phyloP scores from a whole-genome alignment of 2,113 vertebrate species.

The Oryzias curvinotus region DNA sequence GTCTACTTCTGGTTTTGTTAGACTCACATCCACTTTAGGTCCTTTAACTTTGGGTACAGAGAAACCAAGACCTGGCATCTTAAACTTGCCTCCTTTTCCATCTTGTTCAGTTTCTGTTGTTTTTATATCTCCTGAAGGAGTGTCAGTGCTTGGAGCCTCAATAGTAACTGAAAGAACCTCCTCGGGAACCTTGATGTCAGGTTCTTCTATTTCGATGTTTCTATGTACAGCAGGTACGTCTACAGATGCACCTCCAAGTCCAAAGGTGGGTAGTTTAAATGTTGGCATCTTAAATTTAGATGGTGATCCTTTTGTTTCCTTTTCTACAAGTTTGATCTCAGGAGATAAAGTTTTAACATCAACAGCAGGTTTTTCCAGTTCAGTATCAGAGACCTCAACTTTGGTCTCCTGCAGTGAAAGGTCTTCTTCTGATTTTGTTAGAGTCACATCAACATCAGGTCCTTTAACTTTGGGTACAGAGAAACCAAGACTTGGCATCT shows the following conservation, averaged over 20 bases:
- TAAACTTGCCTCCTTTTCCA: conserved; percentile 15
- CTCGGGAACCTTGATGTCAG: no score
- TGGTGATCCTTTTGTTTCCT: neutral
- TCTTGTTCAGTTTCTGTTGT: neutral
- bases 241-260: neutral
- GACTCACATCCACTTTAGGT: conserved; percentile 20
- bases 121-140: conserved; percentile 14
- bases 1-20: conserved; percentile 22
- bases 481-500: conserved; percentile 41
- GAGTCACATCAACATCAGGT: conserved; percentile 18
- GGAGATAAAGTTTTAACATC: neutral
- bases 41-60: conserved; percentile 25
- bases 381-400: conserved; percentile 8
- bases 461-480: conserved; percentile 25
- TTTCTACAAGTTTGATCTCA: neutral
- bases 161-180: conserved; percentile 7
- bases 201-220: conserved; percentile 13
- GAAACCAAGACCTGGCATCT: conserved; percentile 41
- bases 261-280: conserved; percentile 50
- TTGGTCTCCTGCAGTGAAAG: conserved; percentile 7
- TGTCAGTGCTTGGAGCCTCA: conserved; percentile 5
- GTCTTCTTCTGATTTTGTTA: conserved; percentile 22
- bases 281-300: conserved; percentile 37
- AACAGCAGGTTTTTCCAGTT: neutral
- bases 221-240: rapidly evolving